Evolutionary conservation across 2,113 vertebrate genomes (phyloP), one percentile per base, ranked within the genome.

Genomic region (Indri indri): DNA sequence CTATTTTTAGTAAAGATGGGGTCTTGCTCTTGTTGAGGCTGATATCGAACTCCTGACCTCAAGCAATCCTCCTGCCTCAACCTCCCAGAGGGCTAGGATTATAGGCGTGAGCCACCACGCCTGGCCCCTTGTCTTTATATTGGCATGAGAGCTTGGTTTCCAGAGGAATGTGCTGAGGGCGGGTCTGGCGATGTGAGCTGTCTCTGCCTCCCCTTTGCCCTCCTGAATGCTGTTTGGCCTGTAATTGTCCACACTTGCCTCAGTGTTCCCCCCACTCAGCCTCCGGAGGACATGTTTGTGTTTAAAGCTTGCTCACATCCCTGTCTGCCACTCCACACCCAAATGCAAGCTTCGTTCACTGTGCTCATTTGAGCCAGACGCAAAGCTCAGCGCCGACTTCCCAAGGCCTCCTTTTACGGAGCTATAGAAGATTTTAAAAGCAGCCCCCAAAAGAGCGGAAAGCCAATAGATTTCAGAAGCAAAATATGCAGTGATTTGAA

Each of bases 251-350:
- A 47, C 16, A 42, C 54, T 73, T 12, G 5, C 45, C 52, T 74
- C 10, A 2, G 4, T 2, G 3, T 22, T 16, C 8, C 32, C 2
- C 3, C 9, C 6, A 27, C 65, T n/a, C 11, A 8, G 37, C 14
- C n/a, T 40, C 12, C 6, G 16, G 54, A 10, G 50, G 50, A 45
- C 5, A 5, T 27, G 5, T 50, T 5, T 74, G 22, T 89, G 34
- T 50, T 66, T 50, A 59, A 81, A 25, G 18, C 14, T 74, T 52
- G 13, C 27, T 65, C 4, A 30, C 17, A 3, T n/a, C 3, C 18
- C 52, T 59, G 34, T 34, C 22, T 16, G 65, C 47, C 3, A 27
- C 25, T 25, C 11, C 45, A 47, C 63, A 37, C 13, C 11, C 12
- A 79, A 59, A 20, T 18, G 34, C 3, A n/a, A 11, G 52, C 47